phyloP scores from a whole-genome alignment of 2,113 vertebrate species.

The Phyllopteryx taeniolatus region DNA sequence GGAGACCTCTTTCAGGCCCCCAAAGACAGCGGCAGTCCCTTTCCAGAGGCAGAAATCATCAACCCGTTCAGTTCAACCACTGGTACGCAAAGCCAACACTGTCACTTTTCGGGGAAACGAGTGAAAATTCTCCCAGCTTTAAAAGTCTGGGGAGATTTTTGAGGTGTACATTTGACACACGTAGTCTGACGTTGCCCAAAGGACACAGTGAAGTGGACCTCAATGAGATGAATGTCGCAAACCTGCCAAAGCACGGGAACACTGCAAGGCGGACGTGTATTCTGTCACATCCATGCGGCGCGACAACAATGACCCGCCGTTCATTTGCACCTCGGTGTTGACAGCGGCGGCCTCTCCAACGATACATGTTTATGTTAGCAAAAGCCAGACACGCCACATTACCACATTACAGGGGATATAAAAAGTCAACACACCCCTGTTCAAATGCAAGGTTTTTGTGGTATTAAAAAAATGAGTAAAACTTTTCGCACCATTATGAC shows the following conservation, averaged over 20 bases:
- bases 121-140: neutral
- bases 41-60: slow-evolving; percentile 68
- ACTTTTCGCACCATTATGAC: no score
- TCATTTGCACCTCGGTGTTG: neutral
- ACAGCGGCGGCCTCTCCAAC: neutral
- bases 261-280: slow-evolving; percentile 11
- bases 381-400: neutral
- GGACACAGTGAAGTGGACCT: slow-evolving; percentile 5
- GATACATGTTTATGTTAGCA: neutral
- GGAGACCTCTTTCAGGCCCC: slow-evolving; percentile 72
- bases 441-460: no score
- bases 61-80: slow-evolving; percentile 72
- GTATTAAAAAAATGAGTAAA: no score
- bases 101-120: neutral
- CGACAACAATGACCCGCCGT: neutral
- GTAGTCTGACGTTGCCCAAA: neutral
- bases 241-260: neutral
- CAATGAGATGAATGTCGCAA: neutral
- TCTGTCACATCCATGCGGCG: slow-evolving; percentile 1
- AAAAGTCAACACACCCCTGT: neutral
- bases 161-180: slow-evolving; percentile 6
- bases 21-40: slow-evolving; percentile 70
- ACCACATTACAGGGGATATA: no score
- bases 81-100: slow-evolving; percentile 55
- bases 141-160: neutral